A percentile compares a stretch with the other conserved stretches of the same genome.
Conservation (phyloP, 2,113 vertebrate species). For the Melanotaenia duboulayi region DNA sequence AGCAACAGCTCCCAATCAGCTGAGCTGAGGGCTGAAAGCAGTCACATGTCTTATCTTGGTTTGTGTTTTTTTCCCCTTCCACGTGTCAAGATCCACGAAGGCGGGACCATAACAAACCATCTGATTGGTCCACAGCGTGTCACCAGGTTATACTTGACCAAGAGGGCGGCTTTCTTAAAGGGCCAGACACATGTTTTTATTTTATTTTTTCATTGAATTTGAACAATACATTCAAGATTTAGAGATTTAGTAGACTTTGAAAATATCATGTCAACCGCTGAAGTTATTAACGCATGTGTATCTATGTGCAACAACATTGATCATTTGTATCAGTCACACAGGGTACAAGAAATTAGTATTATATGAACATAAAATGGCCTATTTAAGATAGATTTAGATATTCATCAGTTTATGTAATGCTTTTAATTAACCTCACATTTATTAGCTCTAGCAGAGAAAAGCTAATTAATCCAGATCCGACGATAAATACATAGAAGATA, state of each 20-base stretch:
- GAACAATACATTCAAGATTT: constrained; percentile 32
- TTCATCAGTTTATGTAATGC: neutral
- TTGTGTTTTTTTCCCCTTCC: constrained; percentile 75
- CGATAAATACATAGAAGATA: neutral
- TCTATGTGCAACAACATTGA: neutral
- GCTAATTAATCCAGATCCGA: neutral
- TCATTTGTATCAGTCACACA: neutral
- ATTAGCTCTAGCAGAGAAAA: neutral
- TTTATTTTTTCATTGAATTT: constrained; percentile 20
- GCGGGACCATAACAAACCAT: constrained; percentile 79
- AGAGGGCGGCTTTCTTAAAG: constrained; percentile 70
- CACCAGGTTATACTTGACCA: constrained; percentile 66
- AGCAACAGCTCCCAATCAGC: constrained; percentile 74
- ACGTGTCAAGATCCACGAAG: constrained; percentile 74
- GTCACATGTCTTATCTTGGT: constrained; percentile 72
- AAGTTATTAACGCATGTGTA: neutral
- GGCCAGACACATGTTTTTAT: constrained; percentile 22
- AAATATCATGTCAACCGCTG: neutral
- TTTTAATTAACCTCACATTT: neutral
- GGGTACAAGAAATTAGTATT: neutral
- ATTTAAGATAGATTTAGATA: neutral
- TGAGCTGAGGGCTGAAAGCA: constrained; percentile 63
- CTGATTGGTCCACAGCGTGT: constrained; percentile 67
- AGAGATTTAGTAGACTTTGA: neutral
- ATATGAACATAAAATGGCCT: neutral